Evolutionary conservation across 2,888 invertebrate genomes (phyloP).

Genomic region (Rhopalosiphum nymphaeae): DNA sequence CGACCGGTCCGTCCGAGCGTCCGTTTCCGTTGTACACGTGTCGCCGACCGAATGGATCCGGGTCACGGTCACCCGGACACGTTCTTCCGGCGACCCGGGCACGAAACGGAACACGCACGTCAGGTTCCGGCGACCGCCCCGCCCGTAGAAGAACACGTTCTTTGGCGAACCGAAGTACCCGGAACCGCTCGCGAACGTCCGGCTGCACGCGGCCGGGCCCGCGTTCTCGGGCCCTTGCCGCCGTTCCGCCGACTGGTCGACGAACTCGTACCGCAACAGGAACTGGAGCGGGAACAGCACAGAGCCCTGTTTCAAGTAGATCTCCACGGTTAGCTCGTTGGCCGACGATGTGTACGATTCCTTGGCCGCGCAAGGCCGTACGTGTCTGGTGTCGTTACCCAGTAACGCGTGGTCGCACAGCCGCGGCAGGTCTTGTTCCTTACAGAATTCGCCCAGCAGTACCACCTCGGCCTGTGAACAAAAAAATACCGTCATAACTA

Average conservation of each 20-base stretch:
- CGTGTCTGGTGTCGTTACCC: slow-evolving; percentile 80
- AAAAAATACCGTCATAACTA: neutral
- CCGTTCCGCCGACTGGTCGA: slow-evolving; percentile 80
- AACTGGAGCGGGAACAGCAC: slow-evolving; percentile 84
- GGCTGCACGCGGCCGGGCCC: slow-evolving; percentile 73
- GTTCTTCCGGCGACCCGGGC: slow-evolving; percentile 71
- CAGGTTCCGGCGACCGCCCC: slow-evolving; percentile 83
- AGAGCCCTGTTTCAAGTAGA: slow-evolving; percentile 83
- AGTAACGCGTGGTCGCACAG: slow-evolving; percentile 82
- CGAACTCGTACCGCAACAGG: slow-evolving; percentile 85
- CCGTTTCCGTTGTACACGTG: slow-evolving; percentile 77
- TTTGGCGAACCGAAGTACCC: slow-evolving; percentile 78
- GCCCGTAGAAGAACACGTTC: slow-evolving; percentile 85
- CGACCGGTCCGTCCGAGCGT: slow-evolving; percentile 78
- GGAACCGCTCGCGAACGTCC: slow-evolving; percentile 70
- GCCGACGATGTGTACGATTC: slow-evolving; percentile 85
- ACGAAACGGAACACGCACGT: slow-evolving; percentile 83
- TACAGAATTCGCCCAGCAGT: slow-evolving; percentile 82
- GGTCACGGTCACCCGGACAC: slow-evolving; percentile 19
- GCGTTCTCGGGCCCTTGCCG: slow-evolving; percentile 72
- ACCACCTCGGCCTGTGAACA: slow-evolving; percentile 71
- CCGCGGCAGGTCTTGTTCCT: slow-evolving; percentile 75
- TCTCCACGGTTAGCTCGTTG: slow-evolving; percentile 82
- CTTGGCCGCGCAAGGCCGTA: slow-evolving; percentile 77
- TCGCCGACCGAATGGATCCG: slow-evolving; percentile 1